Evolutionary conservation across 53 echinoderm and acorn worm genomes (phyloP), one percentile per base, ranked within the genome.

Genomic region (Zoroaster sp.): DNA sequence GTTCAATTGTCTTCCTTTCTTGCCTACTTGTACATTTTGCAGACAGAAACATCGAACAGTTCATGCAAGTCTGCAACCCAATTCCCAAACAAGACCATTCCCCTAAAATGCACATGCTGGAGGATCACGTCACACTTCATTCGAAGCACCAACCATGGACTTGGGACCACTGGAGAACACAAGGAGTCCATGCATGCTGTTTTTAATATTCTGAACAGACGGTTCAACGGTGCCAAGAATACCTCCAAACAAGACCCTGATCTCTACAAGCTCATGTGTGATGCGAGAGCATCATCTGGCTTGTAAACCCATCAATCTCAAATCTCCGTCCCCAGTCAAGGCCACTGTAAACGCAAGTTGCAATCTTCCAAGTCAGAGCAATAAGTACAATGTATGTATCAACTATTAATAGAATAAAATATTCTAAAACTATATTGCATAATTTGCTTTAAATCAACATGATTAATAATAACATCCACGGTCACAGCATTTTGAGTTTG

Each of bases 71-170:
- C 36, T 90, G 72, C 73, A 40, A 3, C 10, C 1, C 53, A 73
- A 25, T 90, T 90, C 31, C 90, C 49, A 8, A 69, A 30, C 12
- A 72, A 73, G 36, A 59, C 83, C 11, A 31, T 90, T 18, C 72
- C 85, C 0, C 90, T 2, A 92, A 92, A 37, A 80, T 92, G 44
- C 92, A 92, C 43, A 40, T 92, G 41, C 42, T 92, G 30, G 88
- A 88, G 66, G 10, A 25, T 17, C 92, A 91, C 25, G 78, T 78
- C 35, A 71, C 88, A 79, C 3, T 80, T 80, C 46, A 73, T 92
- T 0, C 37, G 12, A 6, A 34, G 20, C 34, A 88, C 88, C 39
- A 25, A 53, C 15, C 80, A 88, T 41, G 92, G 92, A 4, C 69
- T 92, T 0, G 80, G 83, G 1, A 72, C 63, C 12, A 40, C 69